A percentile compares a stretch with the other conserved stretches of the same genome.
Conservation (phyloP, 1,140 invertebrate species). For the Drosophila willistoni region DNA sequence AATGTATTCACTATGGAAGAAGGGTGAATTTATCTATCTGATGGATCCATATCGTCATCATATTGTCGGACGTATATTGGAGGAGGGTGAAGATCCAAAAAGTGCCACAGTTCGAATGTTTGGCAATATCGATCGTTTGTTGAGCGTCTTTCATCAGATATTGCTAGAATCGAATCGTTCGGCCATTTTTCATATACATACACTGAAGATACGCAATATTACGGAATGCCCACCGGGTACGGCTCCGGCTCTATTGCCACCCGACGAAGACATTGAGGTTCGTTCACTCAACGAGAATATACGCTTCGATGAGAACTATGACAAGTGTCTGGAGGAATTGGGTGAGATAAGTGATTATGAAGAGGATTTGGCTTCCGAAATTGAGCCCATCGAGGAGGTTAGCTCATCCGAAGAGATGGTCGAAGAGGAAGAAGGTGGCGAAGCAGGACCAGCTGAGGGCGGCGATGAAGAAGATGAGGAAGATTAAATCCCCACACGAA, state of each 20-base stretch:
- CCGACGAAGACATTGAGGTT: conserved; percentile 63
- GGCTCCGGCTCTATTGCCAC: conserved; percentile 52
- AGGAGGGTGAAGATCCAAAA: conserved; percentile 63
- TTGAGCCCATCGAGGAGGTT: conserved; percentile 66
- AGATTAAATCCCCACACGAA: not conserved
- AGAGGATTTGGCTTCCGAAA: conserved; percentile 70
- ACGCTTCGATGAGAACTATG: conserved; percentile 73
- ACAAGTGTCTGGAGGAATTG: conserved; percentile 68
- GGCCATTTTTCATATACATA: conserved; percentile 69
- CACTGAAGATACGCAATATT: conserved; percentile 58
- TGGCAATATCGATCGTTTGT: conserved; percentile 60
- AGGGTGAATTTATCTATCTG: conserved; percentile 71
- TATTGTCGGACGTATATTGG: conserved; percentile 61
- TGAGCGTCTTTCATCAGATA: conserved; percentile 73
- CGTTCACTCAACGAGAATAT: conserved; percentile 71
- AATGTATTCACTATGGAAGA: conserved; percentile 76
- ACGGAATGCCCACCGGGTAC: conserved; percentile 63
- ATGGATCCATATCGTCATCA: conserved; percentile 79
- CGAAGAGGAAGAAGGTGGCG: conserved; percentile 70
- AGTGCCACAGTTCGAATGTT: conserved; percentile 73
- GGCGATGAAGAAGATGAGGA: conserved; percentile 61
- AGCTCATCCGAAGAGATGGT: conserved; percentile 74
- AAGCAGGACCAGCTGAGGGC: conserved; percentile 38
- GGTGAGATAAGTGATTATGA: conserved; percentile 74
- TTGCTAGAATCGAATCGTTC: conserved; percentile 73